Percentiles rank a stretch among this genome's conserved stretches.
These are phyloP conservation scores for Lepidurus apus DNA, from an alignment of 1,140 invertebrate species.

Conservation along the genomic window DNA sequence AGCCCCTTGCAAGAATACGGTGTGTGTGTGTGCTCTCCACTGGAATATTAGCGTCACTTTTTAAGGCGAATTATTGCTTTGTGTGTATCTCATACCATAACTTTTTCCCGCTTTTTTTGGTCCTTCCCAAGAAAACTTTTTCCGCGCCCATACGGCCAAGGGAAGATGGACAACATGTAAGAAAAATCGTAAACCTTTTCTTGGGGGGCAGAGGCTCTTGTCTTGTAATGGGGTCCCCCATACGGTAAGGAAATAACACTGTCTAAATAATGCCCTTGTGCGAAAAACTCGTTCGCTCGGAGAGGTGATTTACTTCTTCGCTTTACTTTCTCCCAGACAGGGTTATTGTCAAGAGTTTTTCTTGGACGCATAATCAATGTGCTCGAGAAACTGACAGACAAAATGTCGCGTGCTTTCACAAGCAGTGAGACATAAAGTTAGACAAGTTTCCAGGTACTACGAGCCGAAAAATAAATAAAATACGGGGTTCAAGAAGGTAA, in stretches of 20 bases:
- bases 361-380: not conserved
- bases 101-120: not conserved
- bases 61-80: not conserved
- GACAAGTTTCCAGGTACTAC: too few species aligned
- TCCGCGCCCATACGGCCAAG: not conserved
- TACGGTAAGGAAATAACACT: not conserved
- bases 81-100: not conserved
- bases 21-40: not conserved
- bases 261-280: not conserved
- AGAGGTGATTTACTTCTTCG: not conserved
- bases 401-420: constrained; percentile 6
- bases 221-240: not conserved
- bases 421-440: not conserved
- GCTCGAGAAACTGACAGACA: not conserved
- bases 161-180: not conserved
- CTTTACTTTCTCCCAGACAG: not conserved
- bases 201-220: not conserved
- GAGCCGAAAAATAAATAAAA: too few species aligned
- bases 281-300: constrained; percentile 1
- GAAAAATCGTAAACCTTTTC: not conserved
- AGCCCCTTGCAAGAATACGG: not conserved
- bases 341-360: constrained; percentile 5
- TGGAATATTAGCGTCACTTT: constrained; percentile 9
- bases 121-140: not conserved
- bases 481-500: too few species aligned